Evolutionary conservation across 2,888 invertebrate genomes (phyloP).

Genomic region (Siphlonurus alternatus): DNA sequence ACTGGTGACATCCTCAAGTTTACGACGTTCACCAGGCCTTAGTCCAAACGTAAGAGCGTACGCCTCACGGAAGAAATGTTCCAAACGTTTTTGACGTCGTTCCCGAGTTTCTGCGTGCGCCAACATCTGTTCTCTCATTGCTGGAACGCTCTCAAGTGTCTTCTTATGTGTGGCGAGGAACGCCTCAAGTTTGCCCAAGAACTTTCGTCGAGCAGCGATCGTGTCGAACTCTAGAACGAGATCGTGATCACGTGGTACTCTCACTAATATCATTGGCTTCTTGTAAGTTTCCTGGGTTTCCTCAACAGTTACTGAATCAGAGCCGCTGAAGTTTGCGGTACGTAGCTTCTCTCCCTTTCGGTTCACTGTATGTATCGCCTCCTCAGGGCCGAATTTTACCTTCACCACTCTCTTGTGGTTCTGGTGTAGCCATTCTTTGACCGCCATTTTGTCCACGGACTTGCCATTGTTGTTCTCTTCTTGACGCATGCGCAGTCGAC

Average conservation of each 20-base stretch:
- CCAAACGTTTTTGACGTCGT: constrained; percentile 75
- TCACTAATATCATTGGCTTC: constrained; percentile 17
- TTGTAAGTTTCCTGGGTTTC: constrained; percentile 29
- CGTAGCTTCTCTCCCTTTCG: constrained; percentile 82
- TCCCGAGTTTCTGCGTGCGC: constrained; percentile 88
- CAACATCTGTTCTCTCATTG: constrained; percentile 70
- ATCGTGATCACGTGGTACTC: constrained; percentile 67
- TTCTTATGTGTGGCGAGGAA: constrained; percentile 73
- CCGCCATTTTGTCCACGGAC: constrained; percentile 78
- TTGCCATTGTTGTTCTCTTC: constrained; percentile 45
- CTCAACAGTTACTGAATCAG: constrained; percentile 67
- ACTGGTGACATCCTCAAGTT: constrained; percentile 39
- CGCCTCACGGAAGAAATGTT: constrained; percentile 90
- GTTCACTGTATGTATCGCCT: constrained; percentile 70
- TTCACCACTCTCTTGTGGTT: constrained; percentile 80
- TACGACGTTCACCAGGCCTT: constrained; percentile 65
- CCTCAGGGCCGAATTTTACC: constrained; percentile 76
- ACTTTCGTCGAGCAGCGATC: constrained; percentile 60
- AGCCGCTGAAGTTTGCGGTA: constrained; percentile 56
- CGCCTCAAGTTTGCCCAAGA: constrained; percentile 69
- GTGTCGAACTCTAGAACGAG: constrained; percentile 82
- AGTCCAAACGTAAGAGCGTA: constrained; percentile 86
- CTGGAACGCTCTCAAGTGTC: constrained; percentile 52
- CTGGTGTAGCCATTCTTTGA: constrained; percentile 87
- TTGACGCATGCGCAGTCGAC: constrained; percentile 66